These are phyloP conservation scores for Eulemur mongoz DNA, from an alignment of 2,797 vertebrate species.

Conservation along the genomic window DNA sequence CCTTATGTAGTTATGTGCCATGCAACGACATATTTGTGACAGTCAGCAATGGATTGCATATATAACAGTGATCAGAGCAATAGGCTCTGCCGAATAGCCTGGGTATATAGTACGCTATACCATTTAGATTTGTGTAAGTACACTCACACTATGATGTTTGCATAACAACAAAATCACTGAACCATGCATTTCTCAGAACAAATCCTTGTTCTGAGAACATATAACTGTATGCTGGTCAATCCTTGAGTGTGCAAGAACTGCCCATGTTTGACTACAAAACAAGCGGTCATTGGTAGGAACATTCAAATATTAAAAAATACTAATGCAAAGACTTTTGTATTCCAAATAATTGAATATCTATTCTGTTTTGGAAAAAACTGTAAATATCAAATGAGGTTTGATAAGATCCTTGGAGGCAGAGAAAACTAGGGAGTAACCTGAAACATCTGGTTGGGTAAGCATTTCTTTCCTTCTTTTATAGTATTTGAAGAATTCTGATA, in stretches of 20 bases:
- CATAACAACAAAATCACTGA: not conserved
- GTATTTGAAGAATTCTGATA: slow-evolving; percentile 40
- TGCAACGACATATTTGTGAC: not conserved
- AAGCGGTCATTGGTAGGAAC: not conserved
- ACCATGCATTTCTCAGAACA: not conserved
- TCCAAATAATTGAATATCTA: not conserved
- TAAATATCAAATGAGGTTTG: not conserved
- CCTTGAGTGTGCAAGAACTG: not conserved
- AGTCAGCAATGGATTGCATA: not conserved
- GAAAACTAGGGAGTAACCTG: not conserved
- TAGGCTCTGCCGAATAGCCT: not conserved
- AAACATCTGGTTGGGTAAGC: not conserved
- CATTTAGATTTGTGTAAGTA: not conserved
- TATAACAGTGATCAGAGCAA: not conserved
- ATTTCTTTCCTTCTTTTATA: not conserved
- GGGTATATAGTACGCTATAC: not conserved
- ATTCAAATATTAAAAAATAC: not conserved
- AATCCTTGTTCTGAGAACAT: not conserved
- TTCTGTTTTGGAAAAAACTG: not conserved
- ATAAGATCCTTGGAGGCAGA: not conserved
- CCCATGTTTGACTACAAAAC: not conserved
- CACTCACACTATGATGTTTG: not conserved
- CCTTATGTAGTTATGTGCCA: not conserved
- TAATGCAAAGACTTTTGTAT: not conserved
- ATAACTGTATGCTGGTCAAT: not conserved